Evolutionary conservation across 2,797 vertebrate species (phyloP).

Genomic region (Leptodactylus fallax): DNA sequence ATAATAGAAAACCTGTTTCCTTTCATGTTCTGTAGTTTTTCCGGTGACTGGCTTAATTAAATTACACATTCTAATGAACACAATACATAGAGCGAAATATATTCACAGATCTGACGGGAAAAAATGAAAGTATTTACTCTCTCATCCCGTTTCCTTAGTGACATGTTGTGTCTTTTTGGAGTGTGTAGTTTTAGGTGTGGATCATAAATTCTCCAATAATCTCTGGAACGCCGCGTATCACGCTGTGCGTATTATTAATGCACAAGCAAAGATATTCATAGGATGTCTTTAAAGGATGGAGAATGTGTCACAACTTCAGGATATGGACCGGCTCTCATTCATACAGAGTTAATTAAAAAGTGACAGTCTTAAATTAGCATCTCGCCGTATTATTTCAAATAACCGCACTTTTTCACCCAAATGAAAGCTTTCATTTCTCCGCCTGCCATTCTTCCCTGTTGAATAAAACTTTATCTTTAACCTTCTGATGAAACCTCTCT

Average conservation of each 20-base stretch:
- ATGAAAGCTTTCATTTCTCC: conserved; percentile 71
- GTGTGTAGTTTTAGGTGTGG: conserved; percentile 42
- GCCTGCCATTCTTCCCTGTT: conserved; percentile 66
- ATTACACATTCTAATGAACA: conserved; percentile 60
- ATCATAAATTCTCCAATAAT: conserved; percentile 61
- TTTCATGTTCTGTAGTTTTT: conserved; percentile 28
- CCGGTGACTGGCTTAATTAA: conserved; percentile 48
- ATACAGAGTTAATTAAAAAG: conserved; percentile 73
- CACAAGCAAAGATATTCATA: conserved; percentile 66
- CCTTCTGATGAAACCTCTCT: conserved; percentile 64
- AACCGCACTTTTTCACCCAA: conserved; percentile 71
- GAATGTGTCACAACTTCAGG: conserved; percentile 70
- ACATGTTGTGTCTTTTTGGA: conserved; percentile 42
- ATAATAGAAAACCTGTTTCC: conserved; percentile 26
- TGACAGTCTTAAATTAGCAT: conserved; percentile 72
- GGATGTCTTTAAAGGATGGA: conserved; percentile 66
- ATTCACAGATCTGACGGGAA: conserved; percentile 22
- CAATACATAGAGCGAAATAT: conserved; percentile 29
- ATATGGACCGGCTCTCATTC: conserved; percentile 68
- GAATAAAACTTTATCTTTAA: conserved; percentile 68
- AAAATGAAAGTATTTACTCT: conserved; percentile 46
- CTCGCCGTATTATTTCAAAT: conserved; percentile 75
- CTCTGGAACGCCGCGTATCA: conserved; percentile 53
- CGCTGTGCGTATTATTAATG: conserved; percentile 62
- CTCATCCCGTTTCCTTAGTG: conserved; percentile 43